Percentiles rank a stretch among this genome's conserved stretches.
Conservation (phyloP, 2,888 invertebrate species). For the Andrena bucephala region DNA sequence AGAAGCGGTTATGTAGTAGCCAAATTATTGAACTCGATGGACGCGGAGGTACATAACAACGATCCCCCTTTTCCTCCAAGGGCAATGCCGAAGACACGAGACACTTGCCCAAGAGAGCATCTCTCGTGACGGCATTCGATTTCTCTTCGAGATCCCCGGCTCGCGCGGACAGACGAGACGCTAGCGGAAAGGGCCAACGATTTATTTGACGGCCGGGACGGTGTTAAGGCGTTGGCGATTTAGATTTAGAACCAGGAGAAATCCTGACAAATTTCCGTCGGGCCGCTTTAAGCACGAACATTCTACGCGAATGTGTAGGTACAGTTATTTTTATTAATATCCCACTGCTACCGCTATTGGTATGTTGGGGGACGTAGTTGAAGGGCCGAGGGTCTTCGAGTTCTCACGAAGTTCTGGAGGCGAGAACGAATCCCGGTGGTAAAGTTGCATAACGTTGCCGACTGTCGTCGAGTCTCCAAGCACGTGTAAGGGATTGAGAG, state of each 20-base stretch:
- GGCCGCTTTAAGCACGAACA: not conserved
- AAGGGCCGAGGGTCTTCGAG: not conserved
- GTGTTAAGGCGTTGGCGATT: constrained; percentile 51
- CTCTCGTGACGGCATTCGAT: constrained; percentile 44
- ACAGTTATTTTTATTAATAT: constrained; percentile 38
- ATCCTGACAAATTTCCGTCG: constrained; percentile 60
- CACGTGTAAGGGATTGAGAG: not conserved
- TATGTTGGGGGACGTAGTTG: constrained; percentile 6
- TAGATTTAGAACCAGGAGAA: constrained; percentile 56
- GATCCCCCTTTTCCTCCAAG: constrained; percentile 38
- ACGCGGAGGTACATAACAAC: constrained; percentile 13
- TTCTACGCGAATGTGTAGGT: constrained; percentile 31
- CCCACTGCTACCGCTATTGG: constrained; percentile 13
- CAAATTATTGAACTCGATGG: constrained; percentile 23
- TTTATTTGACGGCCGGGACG: constrained; percentile 56
- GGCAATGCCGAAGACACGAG: constrained; percentile 31
- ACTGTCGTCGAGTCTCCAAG: not conserved
- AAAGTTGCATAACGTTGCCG: constrained; percentile 23
- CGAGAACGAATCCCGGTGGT: not conserved
- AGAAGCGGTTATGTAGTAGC: not conserved
- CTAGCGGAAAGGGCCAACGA: constrained; percentile 51
- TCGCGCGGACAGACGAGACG: constrained; percentile 29
- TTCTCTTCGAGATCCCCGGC: constrained; percentile 62
- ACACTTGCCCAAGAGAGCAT: constrained; percentile 41
- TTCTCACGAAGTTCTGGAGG: constrained; percentile 1